phyloP scores from a whole-genome alignment of 2,797 vertebrate genomes.

The Peromyscus aztecus region DNA sequence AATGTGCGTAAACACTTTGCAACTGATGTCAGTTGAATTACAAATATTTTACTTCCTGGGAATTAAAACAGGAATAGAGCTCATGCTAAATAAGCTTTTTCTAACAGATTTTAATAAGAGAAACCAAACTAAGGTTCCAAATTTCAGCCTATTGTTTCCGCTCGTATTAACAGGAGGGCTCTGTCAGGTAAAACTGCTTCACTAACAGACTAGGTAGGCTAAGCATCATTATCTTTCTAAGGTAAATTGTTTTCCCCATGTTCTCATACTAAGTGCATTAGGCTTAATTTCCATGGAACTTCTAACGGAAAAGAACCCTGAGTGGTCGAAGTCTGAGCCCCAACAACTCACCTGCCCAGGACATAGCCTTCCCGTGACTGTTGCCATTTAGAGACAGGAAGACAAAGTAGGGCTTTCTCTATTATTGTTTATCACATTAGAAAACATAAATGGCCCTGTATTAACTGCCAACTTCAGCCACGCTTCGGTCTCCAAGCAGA shows the following conservation, averaged over 20 bases:
- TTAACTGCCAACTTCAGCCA: slow-evolving; percentile 75
- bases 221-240: slow-evolving; percentile 75
- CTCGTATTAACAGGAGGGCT: not conserved
- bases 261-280: slow-evolving; percentile 36
- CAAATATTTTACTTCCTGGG: slow-evolving; percentile 55
- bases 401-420: slow-evolving; percentile 75
- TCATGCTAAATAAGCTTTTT: slow-evolving; percentile 3
- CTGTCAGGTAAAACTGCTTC: slow-evolving; percentile 36
- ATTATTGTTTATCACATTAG: not conserved
- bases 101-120: slow-evolving; percentile 33
- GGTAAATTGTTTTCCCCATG: slow-evolving; percentile 69
- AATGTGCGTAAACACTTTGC: not conserved
- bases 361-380: slow-evolving; percentile 80
- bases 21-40: slow-evolving; percentile 10
- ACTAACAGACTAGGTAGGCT: slow-evolving; percentile 67
- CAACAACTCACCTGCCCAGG: slow-evolving; percentile 76
- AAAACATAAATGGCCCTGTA: slow-evolving; percentile 75
- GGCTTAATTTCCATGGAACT: slow-evolving; percentile 76
- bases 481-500: slow-evolving; percentile 77
- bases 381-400: slow-evolving; percentile 76
- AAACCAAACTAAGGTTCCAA: not conserved
- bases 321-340: slow-evolving; percentile 65
- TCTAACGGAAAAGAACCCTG: slow-evolving; percentile 72
- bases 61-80: slow-evolving; percentile 38
- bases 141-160: not conserved